These are phyloP conservation scores for Pseudorasbora parva DNA, from an alignment of 2,113 vertebrate genomes.

Conservation along the genomic window DNA sequence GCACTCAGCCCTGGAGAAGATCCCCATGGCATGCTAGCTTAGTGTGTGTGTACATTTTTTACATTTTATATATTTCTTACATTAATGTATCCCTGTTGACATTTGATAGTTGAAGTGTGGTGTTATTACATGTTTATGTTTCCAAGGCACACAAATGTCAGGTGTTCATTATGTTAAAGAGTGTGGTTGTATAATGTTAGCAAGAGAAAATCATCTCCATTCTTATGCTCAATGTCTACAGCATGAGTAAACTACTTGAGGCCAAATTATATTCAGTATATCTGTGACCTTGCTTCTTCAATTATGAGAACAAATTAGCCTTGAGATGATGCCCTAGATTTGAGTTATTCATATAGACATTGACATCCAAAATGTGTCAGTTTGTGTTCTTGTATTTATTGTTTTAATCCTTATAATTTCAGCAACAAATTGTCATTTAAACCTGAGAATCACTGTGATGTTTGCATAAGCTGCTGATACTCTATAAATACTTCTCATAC, in stretches of 20 bases:
- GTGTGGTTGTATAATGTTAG: not conserved
- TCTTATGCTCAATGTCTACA: not conserved
- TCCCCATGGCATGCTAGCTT: not conserved
- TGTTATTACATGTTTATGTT: not conserved
- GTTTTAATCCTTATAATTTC: not conserved
- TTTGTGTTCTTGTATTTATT: not conserved
- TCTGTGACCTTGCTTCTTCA: conserved; percentile 38
- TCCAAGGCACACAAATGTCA: not conserved
- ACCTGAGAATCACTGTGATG: not conserved
- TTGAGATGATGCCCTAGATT: conserved; percentile 37
- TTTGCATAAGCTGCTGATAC: not conserved
- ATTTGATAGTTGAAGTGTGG: not conserved
- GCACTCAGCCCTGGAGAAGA: conserved; percentile 32
- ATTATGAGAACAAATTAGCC: conserved; percentile 32
- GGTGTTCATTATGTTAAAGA: not conserved
- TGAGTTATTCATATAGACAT: not conserved
- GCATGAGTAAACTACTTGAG: conserved; percentile 29
- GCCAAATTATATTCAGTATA: conserved; percentile 30
- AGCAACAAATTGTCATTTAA: not conserved
- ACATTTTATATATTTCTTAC: not conserved
- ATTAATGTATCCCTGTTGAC: not conserved
- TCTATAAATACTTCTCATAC: not conserved
- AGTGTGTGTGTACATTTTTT: not conserved
- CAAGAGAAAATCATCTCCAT: not conserved
- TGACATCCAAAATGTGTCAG: conserved; percentile 14